phyloP scores from a whole-genome alignment of 2,113 vertebrate species.

The Xiphias gladius region DNA sequence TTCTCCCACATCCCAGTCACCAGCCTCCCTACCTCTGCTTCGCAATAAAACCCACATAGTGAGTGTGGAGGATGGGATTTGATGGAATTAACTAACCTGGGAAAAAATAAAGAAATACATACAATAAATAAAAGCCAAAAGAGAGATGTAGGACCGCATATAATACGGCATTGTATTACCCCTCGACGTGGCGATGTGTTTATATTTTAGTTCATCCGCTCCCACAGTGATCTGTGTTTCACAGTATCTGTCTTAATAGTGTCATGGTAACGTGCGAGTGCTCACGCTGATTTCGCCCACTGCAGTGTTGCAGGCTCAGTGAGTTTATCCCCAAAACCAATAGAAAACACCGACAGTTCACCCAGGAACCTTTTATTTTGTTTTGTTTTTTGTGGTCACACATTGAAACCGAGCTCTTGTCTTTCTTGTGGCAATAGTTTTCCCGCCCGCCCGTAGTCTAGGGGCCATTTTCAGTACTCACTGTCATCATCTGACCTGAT shows the following conservation, averaged over 20 bases:
- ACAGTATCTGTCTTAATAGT: slow-evolving; percentile 15
- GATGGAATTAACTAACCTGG: slow-evolving; percentile 67
- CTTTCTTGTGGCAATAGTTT: slow-evolving; percentile 48
- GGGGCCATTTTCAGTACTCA: slow-evolving; percentile 15
- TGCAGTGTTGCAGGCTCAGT: slow-evolving; percentile 36
- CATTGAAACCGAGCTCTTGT: slow-evolving; percentile 29
- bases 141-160: slow-evolving; percentile 28
- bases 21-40: slow-evolving; percentile 60
- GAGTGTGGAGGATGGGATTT: slow-evolving; percentile 83
- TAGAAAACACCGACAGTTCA: slow-evolving; percentile 13
- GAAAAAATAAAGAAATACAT: slow-evolving; percentile 52
- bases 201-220: slow-evolving; percentile 43
- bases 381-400: not conserved
- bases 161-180: slow-evolving; percentile 46
- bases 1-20: slow-evolving; percentile 65
- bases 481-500: slow-evolving; percentile 62
- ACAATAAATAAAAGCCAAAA: slow-evolving; percentile 60
- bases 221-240: slow-evolving; percentile 22
- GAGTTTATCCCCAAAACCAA: slow-evolving; percentile 35
- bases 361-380: slow-evolving; percentile 10
- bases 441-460: not conserved
- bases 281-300: slow-evolving; percentile 44
- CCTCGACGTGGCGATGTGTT: slow-evolving; percentile 15
- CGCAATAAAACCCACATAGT: slow-evolving; percentile 78
- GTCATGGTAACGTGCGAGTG: slow-evolving; percentile 29